phyloP scores from a whole-genome alignment of 2,797 vertebrate genomes.

The Characodon lateralis region DNA sequence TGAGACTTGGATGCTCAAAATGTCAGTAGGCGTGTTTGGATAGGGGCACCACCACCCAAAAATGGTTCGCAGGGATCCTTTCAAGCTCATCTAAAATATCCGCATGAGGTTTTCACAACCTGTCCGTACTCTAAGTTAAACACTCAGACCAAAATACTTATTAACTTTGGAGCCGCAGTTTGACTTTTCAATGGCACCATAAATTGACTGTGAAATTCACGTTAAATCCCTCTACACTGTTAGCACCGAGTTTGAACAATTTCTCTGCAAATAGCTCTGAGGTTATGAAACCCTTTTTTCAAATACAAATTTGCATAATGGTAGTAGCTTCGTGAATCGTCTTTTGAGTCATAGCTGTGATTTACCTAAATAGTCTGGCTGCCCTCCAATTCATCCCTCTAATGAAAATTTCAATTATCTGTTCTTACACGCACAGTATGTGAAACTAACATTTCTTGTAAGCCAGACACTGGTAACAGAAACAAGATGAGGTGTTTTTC shows the following conservation, averaged over 20 bases:
- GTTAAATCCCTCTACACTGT: slow-evolving; percentile 72
- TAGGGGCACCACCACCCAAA: slow-evolving; percentile 29
- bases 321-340: slow-evolving; percentile 57
- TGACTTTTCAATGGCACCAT: slow-evolving; percentile 79
- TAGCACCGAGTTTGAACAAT: slow-evolving; percentile 79
- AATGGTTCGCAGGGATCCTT: slow-evolving; percentile 42
- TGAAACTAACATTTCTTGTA: slow-evolving; percentile 57
- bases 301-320: slow-evolving; percentile 77
- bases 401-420: slow-evolving; percentile 74
- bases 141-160: slow-evolving; percentile 53
- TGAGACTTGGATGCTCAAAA: slow-evolving; percentile 38
- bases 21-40: slow-evolving; percentile 47
- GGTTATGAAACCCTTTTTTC: slow-evolving; percentile 81
- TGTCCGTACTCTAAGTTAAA: slow-evolving; percentile 49
- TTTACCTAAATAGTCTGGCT: slow-evolving; percentile 77
- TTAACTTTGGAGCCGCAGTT: slow-evolving; percentile 64
- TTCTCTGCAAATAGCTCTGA: slow-evolving; percentile 77
- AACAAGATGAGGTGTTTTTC: slow-evolving; percentile 38
- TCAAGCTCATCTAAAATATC: slow-evolving; percentile 41
- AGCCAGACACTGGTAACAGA: slow-evolving; percentile 34
- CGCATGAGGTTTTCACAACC: slow-evolving; percentile 41
- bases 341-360: slow-evolving; percentile 73
- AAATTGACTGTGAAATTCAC: slow-evolving; percentile 82
- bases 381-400: slow-evolving; percentile 72
- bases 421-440: slow-evolving; percentile 66